Conservation (phyloP, 2,113 vertebrate species). For the Haemorhous mexicanus region DNA sequence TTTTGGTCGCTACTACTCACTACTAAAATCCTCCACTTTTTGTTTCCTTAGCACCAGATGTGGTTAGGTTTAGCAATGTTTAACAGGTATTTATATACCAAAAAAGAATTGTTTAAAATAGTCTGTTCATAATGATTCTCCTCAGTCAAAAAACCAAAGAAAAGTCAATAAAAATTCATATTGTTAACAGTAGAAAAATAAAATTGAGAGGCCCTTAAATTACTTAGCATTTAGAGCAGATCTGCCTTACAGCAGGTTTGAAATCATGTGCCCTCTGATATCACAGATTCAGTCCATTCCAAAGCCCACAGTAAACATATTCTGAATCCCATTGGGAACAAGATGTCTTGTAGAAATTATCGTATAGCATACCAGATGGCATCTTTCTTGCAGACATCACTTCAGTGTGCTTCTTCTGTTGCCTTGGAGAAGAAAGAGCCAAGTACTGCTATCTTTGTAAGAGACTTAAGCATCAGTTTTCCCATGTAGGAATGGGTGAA, state of each 20-base stretch:
- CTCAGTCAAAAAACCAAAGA: background rate
- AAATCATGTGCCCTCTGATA: constrained; percentile 23
- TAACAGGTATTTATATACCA: background rate
- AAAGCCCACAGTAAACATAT: constrained; percentile 17
- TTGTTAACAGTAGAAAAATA: background rate
- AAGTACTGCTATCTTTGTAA: background rate
- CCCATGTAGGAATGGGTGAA: background rate
- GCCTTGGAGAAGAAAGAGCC: constrained; percentile 25
- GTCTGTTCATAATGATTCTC: background rate
- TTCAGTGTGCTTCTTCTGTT: constrained; percentile 11
- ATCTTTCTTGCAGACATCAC: constrained; percentile 38
- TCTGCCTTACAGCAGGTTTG: background rate
- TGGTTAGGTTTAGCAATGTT: background rate
- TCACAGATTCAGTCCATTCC: background rate
- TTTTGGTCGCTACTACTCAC: background rate
- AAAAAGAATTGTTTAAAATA: background rate
- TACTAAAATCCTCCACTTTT: background rate
- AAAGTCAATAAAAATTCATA: background rate
- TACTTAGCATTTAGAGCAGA: background rate
- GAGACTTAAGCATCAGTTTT: background rate
- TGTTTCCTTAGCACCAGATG: background rate
- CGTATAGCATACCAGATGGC: constrained; percentile 43
- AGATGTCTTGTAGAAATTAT: constrained; percentile 38
- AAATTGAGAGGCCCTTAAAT: background rate
- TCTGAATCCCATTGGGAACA: constrained; percentile 29